phyloP scores from a whole-genome alignment of 2,888 invertebrate genomes.

The Hydriomena furcata region DNA sequence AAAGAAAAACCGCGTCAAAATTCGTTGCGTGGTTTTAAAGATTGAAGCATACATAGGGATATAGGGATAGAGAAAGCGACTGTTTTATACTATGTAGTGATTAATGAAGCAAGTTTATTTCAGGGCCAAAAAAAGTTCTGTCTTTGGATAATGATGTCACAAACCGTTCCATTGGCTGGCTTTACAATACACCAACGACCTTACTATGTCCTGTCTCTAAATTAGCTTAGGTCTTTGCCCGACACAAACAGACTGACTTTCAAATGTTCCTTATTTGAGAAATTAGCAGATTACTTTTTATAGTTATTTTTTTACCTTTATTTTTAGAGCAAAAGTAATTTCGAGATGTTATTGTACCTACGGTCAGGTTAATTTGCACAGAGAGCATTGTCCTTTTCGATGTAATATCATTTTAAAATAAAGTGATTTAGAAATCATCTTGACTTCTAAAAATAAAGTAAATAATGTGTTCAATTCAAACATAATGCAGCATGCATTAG shows the following conservation, averaged over 20 bases:
- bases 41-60: too few relatives aligned
- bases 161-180: constrained; percentile 5
- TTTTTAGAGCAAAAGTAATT: constrained; percentile 27
- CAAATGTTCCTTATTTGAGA: constrained; percentile 67
- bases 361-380: constrained; percentile 15
- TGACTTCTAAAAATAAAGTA: too few relatives aligned
- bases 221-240: constrained; percentile 69
- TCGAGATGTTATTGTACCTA: constrained; percentile 14
- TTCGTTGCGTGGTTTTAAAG: too few relatives aligned
- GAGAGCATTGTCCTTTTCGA: constrained; percentile 10
- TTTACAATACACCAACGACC: constrained; percentile 44
- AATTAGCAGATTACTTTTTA: constrained; percentile 71
- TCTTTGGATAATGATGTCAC: constrained; percentile 17
- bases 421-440: background rate
- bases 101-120: too few relatives aligned
- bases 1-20: too few relatives aligned
- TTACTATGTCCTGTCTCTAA: constrained; percentile 64
- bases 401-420: constrained; percentile 6
- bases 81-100: too few relatives aligned
- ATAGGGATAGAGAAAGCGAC: too few relatives aligned
- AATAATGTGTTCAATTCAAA: too few relatives aligned
- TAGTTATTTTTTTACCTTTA: constrained; percentile 38
- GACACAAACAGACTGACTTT: constrained; percentile 67
- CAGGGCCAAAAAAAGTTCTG: too few relatives aligned
- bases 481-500: too few relatives aligned